A percentile compares a stretch with the other conserved stretches of the same genome.
These are phyloP conservation scores for Trichogramma dendrolimi DNA, from an alignment of 2,888 invertebrate genomes.

Conservation along the genomic window DNA sequence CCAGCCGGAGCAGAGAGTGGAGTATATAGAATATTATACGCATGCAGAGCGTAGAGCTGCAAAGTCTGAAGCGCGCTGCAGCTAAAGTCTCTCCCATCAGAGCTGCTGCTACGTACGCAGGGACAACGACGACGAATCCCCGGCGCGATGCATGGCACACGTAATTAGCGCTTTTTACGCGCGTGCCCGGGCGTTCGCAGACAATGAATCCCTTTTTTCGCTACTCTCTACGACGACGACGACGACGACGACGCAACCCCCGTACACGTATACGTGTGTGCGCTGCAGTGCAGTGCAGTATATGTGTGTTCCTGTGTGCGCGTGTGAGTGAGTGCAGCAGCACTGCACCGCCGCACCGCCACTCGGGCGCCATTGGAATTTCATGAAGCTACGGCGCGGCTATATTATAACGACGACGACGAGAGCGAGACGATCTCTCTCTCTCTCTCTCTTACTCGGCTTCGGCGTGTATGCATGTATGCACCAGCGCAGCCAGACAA, in stretches of 20 bases:
- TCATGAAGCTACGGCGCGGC: conserved; percentile 9
- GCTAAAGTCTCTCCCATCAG: background rate
- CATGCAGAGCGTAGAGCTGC: background rate
- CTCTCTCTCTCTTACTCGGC: background rate
- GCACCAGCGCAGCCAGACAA: background rate
- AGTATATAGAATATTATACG: too few species aligned
- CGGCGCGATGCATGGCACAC: background rate
- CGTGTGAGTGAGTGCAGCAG: background rate
- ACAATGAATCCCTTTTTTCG: too few species aligned
- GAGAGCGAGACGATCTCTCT: background rate
- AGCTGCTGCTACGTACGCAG: background rate
- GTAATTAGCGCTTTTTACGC: conserved; percentile 19
- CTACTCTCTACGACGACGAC: too few species aligned
- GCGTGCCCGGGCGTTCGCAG: too few species aligned
- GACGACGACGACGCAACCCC: too few species aligned
- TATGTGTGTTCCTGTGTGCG: too few species aligned
- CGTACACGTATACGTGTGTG: too few species aligned
- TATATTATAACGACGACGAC: background rate
- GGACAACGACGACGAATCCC: background rate
- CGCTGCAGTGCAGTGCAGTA: too few species aligned
- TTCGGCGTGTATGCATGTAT: background rate
- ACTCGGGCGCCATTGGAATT: conserved; percentile 15
- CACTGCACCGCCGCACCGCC: background rate
- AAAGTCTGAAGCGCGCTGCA: background rate
- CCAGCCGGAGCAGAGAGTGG: too few species aligned